Evolutionary conservation across 2,888 invertebrate genomes (phyloP).

Genomic region (Tupiocoris notatus): DNA sequence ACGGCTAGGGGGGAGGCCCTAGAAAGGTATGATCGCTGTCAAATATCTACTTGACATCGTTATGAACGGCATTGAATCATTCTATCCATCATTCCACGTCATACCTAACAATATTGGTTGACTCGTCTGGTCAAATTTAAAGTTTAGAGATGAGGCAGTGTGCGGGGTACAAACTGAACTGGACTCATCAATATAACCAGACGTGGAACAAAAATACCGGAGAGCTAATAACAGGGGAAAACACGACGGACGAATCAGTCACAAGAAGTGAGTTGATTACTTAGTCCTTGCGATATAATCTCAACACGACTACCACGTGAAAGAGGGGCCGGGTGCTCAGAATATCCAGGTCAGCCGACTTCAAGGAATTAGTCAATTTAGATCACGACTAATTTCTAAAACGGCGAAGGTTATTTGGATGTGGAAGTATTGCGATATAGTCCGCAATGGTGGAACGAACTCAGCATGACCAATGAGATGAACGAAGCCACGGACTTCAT

Average conservation of each 20-base stretch:
- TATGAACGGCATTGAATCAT: too few species aligned
- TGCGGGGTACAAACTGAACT: background rate
- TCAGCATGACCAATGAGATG: background rate
- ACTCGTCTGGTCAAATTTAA: too few species aligned
- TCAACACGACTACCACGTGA: conserved; percentile 11
- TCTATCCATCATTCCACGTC: too few species aligned
- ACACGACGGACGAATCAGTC: conserved; percentile 24
- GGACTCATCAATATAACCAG: conserved; percentile 9
- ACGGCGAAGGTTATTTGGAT: conserved; percentile 10
- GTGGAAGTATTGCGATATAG: conserved; percentile 11
- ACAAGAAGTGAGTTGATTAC: conserved; percentile 22
- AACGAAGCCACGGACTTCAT: background rate
- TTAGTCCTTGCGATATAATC: conserved; percentile 29
- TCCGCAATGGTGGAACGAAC: background rate
- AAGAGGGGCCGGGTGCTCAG: background rate
- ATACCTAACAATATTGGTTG: too few species aligned
- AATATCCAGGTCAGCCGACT: conserved; percentile 20
- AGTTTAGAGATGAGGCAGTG: too few species aligned
- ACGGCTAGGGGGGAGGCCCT: too few species aligned
- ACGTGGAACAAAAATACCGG: conserved; percentile 7
- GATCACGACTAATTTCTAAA: conserved; percentile 28
- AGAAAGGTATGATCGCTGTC: too few species aligned
- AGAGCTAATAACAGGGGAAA: conserved; percentile 22
- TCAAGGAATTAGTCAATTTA: conserved; percentile 20
- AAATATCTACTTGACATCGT: too few species aligned